Percentiles rank a stretch among this genome's conserved stretches.
These are phyloP conservation scores for Pristionchus exspectatus DNA, from an alignment of 2,888 invertebrate genomes.

Conservation along the genomic window DNA sequence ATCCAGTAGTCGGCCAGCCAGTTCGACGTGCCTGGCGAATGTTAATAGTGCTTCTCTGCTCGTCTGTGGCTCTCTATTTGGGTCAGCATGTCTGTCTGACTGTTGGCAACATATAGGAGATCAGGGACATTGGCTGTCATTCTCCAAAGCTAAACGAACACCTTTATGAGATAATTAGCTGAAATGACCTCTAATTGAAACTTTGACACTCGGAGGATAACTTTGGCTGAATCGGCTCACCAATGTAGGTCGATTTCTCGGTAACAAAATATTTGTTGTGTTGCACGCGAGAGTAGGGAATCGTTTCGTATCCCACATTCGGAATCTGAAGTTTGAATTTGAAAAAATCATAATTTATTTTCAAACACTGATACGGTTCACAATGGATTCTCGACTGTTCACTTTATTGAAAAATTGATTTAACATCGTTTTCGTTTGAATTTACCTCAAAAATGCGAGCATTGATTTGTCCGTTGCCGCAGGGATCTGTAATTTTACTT, in stretches of 20 bases:
- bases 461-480: conserved; percentile 22
- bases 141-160: no score
- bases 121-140: no score
- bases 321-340: no score
- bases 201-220: no score
- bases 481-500: neutral
- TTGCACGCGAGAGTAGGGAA: conserved; percentile 93
- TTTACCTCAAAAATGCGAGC: neutral
- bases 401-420: neutral
- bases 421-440: neutral
- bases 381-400: no score
- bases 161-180: no score
- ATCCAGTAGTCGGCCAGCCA: conserved; percentile 98
- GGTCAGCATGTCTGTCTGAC: no score
- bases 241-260: conserved; percentile 92
- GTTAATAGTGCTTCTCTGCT: neutral
- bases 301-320: conserved; percentile 86
- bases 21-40: conserved; percentile 88
- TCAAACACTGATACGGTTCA: no score
- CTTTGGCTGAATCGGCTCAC: conserved; percentile 80
- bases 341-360: neutral
- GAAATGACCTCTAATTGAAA: no score
- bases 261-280: conserved; percentile 99
- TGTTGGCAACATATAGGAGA: no score
- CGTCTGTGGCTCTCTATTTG: no score